Evolutionary conservation across 2,113 vertebrate species (phyloP), one percentile per base, ranked within the genome.

Genomic region (Puntigrus tetrazona): DNA sequence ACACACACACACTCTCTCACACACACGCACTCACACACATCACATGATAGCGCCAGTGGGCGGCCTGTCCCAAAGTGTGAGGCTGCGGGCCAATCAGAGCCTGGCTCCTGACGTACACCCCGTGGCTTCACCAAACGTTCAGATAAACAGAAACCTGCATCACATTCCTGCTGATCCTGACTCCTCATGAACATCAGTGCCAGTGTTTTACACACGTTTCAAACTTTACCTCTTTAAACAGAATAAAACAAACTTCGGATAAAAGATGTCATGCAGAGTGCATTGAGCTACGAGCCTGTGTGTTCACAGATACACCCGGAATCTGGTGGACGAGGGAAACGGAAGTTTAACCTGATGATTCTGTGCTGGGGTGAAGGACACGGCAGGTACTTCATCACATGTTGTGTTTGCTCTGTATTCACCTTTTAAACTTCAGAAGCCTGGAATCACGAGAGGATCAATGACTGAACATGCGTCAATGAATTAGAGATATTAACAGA

Each of bases 341-440:
- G 97, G 95, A 25, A 99, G 88, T 99, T 99, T 91, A 99, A 99
- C 83, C 93, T 99, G 82, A 99, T 99, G 92, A 94, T 98, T 88
- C 94, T 99, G n/a, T 99, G 97, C 87, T 99, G 98, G 98, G 98
- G 97, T 89, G 98, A 99, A 95, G 98, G 98, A 22, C 97, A 99
- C 9, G 98, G 98, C 93, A 99, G 98, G 98, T 98, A 43, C 7
- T 1, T 7, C 41, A 50, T 47, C 13, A 47, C 45, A 4, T 16
- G 11, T 14, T 52, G 47, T 20, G 47, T 18, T 59, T 10, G 1
- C 8, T 63, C 27, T 29, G 9, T 61, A 9, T 61, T 27, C 11
- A 27, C 57, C 25, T 27, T 3, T 61, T 4, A 5, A 31, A 3
- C 13, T 2, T 5, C 14, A 29, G 27, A 29, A 89, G 13, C 14